Evolutionary conservation across 2,113 vertebrate genomes (phyloP).

Genomic region (Saccopteryx bilineata): DNA sequence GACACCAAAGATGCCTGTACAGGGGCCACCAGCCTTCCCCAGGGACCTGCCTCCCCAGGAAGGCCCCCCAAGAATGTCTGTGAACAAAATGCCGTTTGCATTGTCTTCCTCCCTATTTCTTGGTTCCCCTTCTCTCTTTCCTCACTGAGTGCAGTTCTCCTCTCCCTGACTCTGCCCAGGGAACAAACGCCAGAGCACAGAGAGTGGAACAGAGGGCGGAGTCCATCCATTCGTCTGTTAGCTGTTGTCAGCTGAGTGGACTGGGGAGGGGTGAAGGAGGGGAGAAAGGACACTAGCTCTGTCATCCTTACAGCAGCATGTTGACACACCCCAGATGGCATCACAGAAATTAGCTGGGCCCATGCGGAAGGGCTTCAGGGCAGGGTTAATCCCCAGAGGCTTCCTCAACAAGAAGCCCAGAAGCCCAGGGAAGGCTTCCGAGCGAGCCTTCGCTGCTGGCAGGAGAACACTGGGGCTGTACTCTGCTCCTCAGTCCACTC

Average conservation of each 20-base stretch:
- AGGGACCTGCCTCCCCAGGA: not conserved
- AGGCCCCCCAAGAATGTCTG: not conserved
- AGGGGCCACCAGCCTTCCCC: not conserved
- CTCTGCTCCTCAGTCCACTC: not conserved
- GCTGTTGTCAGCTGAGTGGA: not conserved
- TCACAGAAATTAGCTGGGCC: not conserved
- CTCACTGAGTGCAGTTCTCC: not conserved
- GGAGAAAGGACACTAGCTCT: not conserved
- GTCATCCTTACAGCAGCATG: not conserved
- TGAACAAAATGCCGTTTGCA: not conserved
- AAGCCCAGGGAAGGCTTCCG: not conserved
- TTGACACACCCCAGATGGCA: not conserved
- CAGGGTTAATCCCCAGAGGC: not conserved
- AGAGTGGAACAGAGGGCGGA: not conserved
- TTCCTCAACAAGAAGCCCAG: not conserved
- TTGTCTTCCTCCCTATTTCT: not conserved
- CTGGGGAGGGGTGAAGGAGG: not conserved
- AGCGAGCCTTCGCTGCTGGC: not conserved
- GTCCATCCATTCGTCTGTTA: too few species aligned
- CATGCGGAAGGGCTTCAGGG: not conserved
- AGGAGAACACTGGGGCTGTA: rapidly evolving
- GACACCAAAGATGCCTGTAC: rapidly evolving
- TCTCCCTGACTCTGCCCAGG: not conserved
- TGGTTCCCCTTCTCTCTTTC: too few species aligned
- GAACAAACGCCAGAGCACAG: not conserved